Evolutionary conservation across 2,113 vertebrate genomes (phyloP), one percentile per base, ranked within the genome.

Genomic region (Hirundichthys speculiger): DNA sequence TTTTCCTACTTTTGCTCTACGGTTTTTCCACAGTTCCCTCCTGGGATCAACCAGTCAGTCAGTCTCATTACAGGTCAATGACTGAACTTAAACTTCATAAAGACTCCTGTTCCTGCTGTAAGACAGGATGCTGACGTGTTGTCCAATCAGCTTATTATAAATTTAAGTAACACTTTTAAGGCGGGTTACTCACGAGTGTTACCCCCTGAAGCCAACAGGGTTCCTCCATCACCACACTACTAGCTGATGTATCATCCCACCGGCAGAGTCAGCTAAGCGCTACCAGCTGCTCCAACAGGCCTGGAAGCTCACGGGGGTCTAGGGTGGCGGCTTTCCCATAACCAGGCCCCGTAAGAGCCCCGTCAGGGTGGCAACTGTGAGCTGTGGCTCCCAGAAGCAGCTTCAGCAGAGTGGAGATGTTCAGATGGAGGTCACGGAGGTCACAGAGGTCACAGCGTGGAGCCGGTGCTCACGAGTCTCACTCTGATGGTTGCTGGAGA

Each of bases 281-380:
- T 82, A 39, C 73, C 75, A 85, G 77, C 69, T 85, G 77, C 34
- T 64, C 42, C 46, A 19, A 19, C 72, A 30, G 45, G 34, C 64
- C n/a, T 53, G 27, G 30, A 34, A 34, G 11, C 30, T 9, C 30
- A 7, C 57, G 46, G 42, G 25, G 67, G 42, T 39, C 39, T 47
- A 11, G 41, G 55, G 53, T 14, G 42, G 42, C 55, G 64, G 64
- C 57, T 51, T 67, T 79, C 53, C 42, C 62, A 64, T 77, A 51
- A 78, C 74, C 55, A 75, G 57, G 53, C 50, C 57, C n/a, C 27
- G 42, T 42, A n/a, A 54, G 55, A 46, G 30, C 40, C 30, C 38
- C 14, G 9, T 51, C 34, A 67, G 61, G 54, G 58, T 58, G 77
- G 61, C 49, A 80, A 56, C 42, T 13, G 40, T 19, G 13, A 47